phyloP scores from a whole-genome alignment of 2,888 invertebrate genomes.

The Chaitophorus viminalis region DNA sequence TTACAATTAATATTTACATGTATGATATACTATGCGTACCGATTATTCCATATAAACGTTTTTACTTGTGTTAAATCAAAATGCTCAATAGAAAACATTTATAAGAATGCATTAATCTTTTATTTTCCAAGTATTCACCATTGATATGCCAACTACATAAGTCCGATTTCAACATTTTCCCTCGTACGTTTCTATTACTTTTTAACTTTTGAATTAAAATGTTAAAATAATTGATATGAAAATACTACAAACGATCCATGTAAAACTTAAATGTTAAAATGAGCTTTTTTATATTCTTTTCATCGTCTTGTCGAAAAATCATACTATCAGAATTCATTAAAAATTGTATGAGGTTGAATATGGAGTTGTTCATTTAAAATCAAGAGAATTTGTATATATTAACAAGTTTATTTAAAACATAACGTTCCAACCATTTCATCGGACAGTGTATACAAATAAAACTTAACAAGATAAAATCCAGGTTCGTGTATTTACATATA shows the following conservation, averaged over 20 bases:
- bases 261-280: not conserved
- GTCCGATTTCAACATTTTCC: not conserved
- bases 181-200: not conserved
- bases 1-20: too few relatives aligned
- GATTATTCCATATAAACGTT: too few relatives aligned
- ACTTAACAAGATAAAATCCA: constrained; percentile 29
- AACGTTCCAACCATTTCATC: constrained; percentile 14
- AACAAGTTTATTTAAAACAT: constrained; percentile 35
- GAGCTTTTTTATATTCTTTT: not conserved
- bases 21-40: too few relatives aligned
- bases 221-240: not conserved
- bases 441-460: constrained; percentile 11
- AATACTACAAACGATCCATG: not conserved
- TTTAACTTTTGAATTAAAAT: too few relatives aligned
- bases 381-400: constrained; percentile 21
- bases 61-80: too few relatives aligned
- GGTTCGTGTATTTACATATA: constrained; percentile 20
- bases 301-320: not conserved
- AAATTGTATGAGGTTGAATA: constrained; percentile 25
- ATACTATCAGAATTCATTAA: constrained; percentile 27
- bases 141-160: too few relatives aligned
- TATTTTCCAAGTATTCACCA: too few relatives aligned
- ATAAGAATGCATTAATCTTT: too few relatives aligned
- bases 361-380: constrained; percentile 26
- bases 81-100: too few relatives aligned